A percentile compares a stretch with the other conserved stretches of the same genome.
phyloP scores from a whole-genome alignment of 2,888 invertebrate genomes.

The Limenitis camilla region DNA sequence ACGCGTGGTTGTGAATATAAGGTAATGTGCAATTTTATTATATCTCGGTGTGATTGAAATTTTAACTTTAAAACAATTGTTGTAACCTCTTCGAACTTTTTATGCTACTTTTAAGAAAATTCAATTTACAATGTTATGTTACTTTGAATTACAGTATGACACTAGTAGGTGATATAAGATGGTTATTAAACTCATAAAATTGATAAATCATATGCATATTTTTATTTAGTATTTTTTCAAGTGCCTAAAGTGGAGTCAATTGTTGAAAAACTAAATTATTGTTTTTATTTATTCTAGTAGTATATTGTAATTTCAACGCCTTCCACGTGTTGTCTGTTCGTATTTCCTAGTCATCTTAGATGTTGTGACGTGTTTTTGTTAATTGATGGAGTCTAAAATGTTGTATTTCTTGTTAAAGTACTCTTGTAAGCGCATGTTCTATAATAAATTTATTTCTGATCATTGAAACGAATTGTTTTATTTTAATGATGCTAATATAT shows the following conservation, averaged over 20 bases:
- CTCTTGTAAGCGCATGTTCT: slow-evolving; percentile 61
- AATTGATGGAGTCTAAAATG: slow-evolving; percentile 51
- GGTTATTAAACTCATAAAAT: too few species aligned
- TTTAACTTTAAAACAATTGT: slow-evolving; percentile 26
- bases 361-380: slow-evolving; percentile 61
- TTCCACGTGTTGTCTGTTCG: slow-evolving; percentile 25
- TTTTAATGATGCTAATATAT: neutral
- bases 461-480: slow-evolving; percentile 22
- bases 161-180: neutral
- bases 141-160: neutral
- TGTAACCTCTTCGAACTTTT: slow-evolving; percentile 5
- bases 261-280: too few species aligned
- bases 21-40: slow-evolving; percentile 6
- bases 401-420: slow-evolving; percentile 60
- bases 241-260: too few species aligned
- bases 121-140: neutral
- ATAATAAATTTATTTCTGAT: slow-evolving; percentile 57
- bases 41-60: slow-evolving; percentile 5
- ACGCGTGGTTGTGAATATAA: slow-evolving; percentile 4
- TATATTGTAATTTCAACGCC: slow-evolving; percentile 1
- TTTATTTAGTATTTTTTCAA: too few species aligned
- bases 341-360: slow-evolving; percentile 46
- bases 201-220: too few species aligned
- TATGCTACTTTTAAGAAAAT: neutral
- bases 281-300: too few species aligned